Evolutionary conservation across 2,113 vertebrate genomes (phyloP), one percentile per base, ranked within the genome.

Genomic region (Fukomys damarensis): DNA sequence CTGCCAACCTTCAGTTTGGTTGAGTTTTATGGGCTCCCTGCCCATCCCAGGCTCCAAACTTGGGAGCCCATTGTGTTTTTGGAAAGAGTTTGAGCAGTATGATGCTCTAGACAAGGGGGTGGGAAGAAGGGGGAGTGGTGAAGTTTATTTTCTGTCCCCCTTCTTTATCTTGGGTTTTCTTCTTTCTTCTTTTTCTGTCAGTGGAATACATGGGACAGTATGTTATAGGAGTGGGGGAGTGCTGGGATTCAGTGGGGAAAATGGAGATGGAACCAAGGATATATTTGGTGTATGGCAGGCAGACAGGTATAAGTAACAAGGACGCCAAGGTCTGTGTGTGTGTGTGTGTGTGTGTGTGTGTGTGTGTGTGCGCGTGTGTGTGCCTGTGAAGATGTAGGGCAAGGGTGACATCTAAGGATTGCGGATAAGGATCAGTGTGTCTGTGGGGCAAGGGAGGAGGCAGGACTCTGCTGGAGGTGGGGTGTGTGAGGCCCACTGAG

Each of bases 1-100:
- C 92, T 56, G 54, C 80, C 96, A 88, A 38, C 89, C 96, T 97
- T 93, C 89, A 93, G 96, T 98, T 97, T 98, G 98, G 97, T 97
- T 96, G 89, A 97, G 95, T 96, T 94, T 89, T 84, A 12, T 96
- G 95, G 95, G 96, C 94, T 96, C 96, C 97, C 91, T 95, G 95
- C 96, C 97, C 93, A 86, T 96, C 91, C 91, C 76, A 91, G 97
- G 89, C 95, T 96, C 93, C 95, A 89, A 43, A 28, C 46, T 81
- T 68, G 56, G 93, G 89, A 95, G 92, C 84, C 95, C 95, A 6
- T 35, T 91, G 91, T 93, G 95, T 94, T 87, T 97, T 96, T 95
- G 96, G 95, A 86, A 93, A 97, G 84, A 92, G 96, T 97, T 54
- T 97, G 95, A 97, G 94, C 89, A 0, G 5, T 80, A 54, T 87